Evolutionary conservation across 2,888 invertebrate genomes (phyloP).

Genomic region (Apotomis turbidana): DNA sequence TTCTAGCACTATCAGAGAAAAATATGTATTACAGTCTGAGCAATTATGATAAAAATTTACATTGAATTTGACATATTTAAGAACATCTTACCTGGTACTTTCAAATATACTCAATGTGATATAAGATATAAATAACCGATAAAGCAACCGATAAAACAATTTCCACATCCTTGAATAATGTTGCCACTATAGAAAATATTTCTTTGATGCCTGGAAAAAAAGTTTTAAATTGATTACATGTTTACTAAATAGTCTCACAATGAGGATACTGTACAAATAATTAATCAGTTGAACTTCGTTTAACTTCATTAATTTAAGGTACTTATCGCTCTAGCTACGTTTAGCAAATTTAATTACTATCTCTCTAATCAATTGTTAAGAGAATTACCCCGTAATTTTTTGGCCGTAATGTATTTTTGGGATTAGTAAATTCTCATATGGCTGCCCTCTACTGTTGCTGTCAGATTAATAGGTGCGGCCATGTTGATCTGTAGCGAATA

Average conservation of each 20-base stretch:
- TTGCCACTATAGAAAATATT: slow-evolving; percentile 10
- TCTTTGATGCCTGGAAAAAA: not conserved
- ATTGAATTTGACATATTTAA: too few relatives aligned
- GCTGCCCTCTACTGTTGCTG: slow-evolving; percentile 59
- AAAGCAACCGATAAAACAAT: not conserved
- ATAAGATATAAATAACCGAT: not conserved
- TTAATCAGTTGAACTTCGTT: too few relatives aligned
- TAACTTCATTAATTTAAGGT: not conserved
- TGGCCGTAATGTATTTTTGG: not conserved
- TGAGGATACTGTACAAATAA: too few relatives aligned
- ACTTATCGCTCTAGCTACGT: too few relatives aligned
- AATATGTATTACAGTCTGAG: not conserved
- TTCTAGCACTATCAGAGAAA: not conserved
- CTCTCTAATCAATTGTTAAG: not conserved
- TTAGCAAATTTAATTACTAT: too few relatives aligned
- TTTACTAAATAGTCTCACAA: too few relatives aligned
- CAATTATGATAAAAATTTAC: too few relatives aligned
- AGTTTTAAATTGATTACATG: not conserved
- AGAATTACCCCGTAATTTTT: not conserved
- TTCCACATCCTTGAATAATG: slow-evolving; percentile 7
- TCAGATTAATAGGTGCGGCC: slow-evolving; percentile 85
- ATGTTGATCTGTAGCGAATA: slow-evolving; percentile 85
- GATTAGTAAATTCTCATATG: slow-evolving; percentile 49
- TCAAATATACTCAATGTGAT: too few relatives aligned
- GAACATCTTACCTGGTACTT: too few relatives aligned